phyloP scores from a whole-genome alignment of 1,140 invertebrate genomes.

The Leguminivora glycinivorella region DNA sequence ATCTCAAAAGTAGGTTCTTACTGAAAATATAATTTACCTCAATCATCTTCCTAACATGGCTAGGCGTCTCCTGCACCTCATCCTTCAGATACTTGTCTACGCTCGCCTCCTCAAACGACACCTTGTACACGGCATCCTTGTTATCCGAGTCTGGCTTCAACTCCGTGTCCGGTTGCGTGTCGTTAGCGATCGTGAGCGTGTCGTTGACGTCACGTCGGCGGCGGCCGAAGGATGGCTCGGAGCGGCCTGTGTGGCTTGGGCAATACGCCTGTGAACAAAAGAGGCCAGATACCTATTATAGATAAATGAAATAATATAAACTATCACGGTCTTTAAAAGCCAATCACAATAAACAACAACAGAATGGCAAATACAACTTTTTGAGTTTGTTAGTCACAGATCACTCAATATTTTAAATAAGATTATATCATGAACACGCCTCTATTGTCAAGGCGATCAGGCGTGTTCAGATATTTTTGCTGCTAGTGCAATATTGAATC shows the following conservation, averaged over 20 bases:
- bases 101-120: constrained; percentile 65
- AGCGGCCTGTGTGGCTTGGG: constrained; percentile 84
- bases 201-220: constrained; percentile 82
- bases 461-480: no score
- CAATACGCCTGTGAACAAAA: constrained; percentile 84
- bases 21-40: constrained; percentile 80
- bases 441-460: no score
- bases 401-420: no score
- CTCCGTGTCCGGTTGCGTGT: constrained; percentile 56
- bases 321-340: no score
- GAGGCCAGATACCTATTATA: no score
- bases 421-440: no score
- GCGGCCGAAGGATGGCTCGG: constrained; percentile 89
- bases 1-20: not conserved
- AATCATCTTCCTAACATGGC: constrained; percentile 92
- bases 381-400: no score
- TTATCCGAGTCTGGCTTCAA: constrained; percentile 50
- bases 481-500: no score
- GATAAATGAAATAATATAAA: no score
- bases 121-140: constrained; percentile 58
- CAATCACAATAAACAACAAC: no score
- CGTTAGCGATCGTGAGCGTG: constrained; percentile 59
- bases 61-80: constrained; percentile 79
- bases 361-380: no score
- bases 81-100: constrained; percentile 77